Evolutionary conservation across 1,140 invertebrate species (phyloP), one percentile per base, ranked within the genome.

Genomic region (Mycetomoellerius zeteki): DNA sequence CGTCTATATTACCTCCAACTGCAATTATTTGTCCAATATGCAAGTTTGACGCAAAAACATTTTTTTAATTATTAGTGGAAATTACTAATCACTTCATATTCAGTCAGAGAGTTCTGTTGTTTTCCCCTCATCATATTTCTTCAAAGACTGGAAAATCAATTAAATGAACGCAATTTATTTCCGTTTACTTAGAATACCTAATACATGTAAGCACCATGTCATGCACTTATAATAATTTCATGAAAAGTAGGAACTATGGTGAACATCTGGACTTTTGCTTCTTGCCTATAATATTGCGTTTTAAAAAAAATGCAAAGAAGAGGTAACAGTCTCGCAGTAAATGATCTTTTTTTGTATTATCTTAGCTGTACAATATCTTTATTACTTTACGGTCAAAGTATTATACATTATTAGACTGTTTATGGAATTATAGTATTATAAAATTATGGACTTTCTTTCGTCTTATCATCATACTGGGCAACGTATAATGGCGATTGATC

Each of bases 401-500:
- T 7, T 54, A 47, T 7, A 37, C n/a, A 10, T 54, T 69, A 67
- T 67, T 3, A 54, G 27, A 52, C 8, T 47, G 1, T 24, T 33
- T 21, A 54, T 24, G 30, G 1, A 81, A 81, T 81, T 54, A 37
- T 19, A n/a, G 2, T 7, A 67, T 19, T 14, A 24, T 1, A n/a
- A 5, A 16, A 78, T 78, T 52, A 80, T 80, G n/a, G 67, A 27
- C 2, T 67, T 6, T n/a, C 2, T 52, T 27, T 50, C 1, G 2
- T 8, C 7, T 52, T 24, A 12, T 21, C 33, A 4, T 64, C 14
- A 5, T 67, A 52, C n/a, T 37, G 24, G 1, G 7, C 4, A 6
- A 64, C 4, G 27, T 24, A 30, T 82, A 72, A 73, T 82, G 52
- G 37, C 52, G 52, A 82, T 65, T 72, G 54, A 82, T 73, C 30